Evolutionary conservation across 30 jellyfish, hydroid and myxozoan species (phyloP).

Genomic region (Nemopilema nomurai): DNA sequence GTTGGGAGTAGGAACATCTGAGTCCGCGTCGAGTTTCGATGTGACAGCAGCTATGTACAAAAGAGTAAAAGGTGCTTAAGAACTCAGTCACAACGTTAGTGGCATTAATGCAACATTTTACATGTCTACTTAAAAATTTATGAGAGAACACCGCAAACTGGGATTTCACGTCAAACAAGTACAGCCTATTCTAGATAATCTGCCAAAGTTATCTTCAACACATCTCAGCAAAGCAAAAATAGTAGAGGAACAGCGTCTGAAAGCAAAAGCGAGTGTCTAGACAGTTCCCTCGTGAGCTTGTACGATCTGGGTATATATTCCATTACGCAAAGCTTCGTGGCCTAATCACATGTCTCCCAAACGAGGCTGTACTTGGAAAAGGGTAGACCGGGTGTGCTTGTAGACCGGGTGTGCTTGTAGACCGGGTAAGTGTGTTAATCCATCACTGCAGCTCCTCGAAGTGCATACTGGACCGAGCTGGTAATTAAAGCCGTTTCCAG

Average conservation of each 20-base stretch:
- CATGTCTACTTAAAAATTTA: slow-evolving; percentile 21
- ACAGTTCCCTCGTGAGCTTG: too few relatives aligned
- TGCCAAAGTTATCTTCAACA: neutral
- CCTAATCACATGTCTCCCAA: neutral
- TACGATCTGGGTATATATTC: too few relatives aligned
- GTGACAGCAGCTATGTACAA: neutral
- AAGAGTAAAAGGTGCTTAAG: neutral
- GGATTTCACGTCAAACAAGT: slow-evolving; percentile 17
- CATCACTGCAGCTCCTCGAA: neutral
- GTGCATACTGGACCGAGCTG: neutral
- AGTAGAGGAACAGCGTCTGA: neutral
- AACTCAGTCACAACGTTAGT: slow-evolving; percentile 18
- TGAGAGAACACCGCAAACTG: slow-evolving; percentile 33
- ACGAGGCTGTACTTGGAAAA: neutral
- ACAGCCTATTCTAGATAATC: slow-evolving; percentile 15
- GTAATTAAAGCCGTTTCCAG: neutral
- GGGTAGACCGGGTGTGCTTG: too few relatives aligned
- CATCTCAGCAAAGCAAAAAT: neutral
- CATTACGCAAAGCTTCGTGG: too few relatives aligned
- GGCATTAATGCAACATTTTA: slow-evolving; percentile 29
- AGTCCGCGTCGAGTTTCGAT: neutral
- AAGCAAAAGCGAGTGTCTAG: neutral
- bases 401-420: too few relatives aligned
- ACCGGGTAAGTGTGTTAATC: too few relatives aligned
- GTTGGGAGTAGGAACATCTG: neutral